Evolutionary conservation across 2,888 invertebrate genomes (phyloP).

Genomic region (Drosophila meridionalis): DNA sequence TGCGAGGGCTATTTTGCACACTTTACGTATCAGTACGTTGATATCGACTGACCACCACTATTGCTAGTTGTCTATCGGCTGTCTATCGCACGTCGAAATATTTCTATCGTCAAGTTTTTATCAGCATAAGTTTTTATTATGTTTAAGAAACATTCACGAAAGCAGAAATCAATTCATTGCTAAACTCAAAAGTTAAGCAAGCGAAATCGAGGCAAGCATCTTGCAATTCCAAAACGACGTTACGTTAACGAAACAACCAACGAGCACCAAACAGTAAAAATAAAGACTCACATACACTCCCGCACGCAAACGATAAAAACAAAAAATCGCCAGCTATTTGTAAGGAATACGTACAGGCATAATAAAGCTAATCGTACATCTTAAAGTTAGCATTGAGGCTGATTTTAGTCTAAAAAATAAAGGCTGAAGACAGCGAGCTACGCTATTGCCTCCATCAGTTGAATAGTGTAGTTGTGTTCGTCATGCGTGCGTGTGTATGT

Average conservation of each 20-base stretch:
- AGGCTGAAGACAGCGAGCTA: constrained; percentile 20
- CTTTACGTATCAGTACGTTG: background rate
- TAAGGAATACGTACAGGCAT: constrained; percentile 32
- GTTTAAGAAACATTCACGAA: constrained; percentile 52
- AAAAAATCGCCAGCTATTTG: constrained; percentile 14
- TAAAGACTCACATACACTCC: constrained; percentile 43
- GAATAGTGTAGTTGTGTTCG: constrained; percentile 18
- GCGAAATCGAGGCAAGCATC: constrained; percentile 34
- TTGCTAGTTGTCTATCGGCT: constrained; percentile 38
- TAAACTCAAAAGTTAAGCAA: constrained; percentile 30
- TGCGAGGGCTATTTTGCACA: background rate
- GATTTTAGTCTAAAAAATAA: constrained; percentile 18
- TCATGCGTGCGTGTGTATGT: constrained; percentile 10
- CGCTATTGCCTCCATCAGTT: constrained; percentile 23
- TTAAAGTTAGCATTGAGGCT: constrained; percentile 26
- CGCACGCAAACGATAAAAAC: constrained; percentile 47
- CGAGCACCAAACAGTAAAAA: constrained; percentile 49
- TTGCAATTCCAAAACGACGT: constrained; percentile 21
- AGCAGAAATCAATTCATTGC: constrained; percentile 62
- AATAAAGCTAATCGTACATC: constrained; percentile 26
- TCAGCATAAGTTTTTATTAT: constrained; percentile 57
- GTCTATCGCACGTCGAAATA: constrained; percentile 65
- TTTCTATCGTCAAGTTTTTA: constrained; percentile 57
- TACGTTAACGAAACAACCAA: constrained; percentile 32
- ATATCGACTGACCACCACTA: constrained; percentile 37